Base-by-base conservation (phyloP, 2,888 invertebrate species). In the Drosophila phalerata region DNA sequence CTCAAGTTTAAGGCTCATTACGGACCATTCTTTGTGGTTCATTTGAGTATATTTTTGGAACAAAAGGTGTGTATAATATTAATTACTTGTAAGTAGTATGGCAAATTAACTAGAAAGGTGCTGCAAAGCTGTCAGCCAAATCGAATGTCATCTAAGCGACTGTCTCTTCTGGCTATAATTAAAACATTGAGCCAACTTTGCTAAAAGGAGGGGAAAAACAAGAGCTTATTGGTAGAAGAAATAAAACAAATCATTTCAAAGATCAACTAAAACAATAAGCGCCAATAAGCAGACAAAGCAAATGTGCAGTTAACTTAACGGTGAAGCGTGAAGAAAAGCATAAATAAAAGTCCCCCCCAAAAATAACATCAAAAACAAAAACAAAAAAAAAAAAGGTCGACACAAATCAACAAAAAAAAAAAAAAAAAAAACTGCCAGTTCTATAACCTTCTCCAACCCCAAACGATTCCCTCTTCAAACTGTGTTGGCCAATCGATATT, bases 241-340 rank as follows among this genome's bases (percentile, higher is more conserved):
- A 22, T 22, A 79, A 83, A 75, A 87, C 85, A 70, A 83, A 79
- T 87, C 87, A 82, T 79, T 82, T 75, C 79, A 69, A 42, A 82
- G 77, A 87, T 82, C 73, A 79, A 72, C 77, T 82, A 82, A 87
- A 84, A 84, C 83, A 84, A 84, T 84, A 81, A 88, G 75, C 85
- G 67, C 68, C 84, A 82, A 80, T 79, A 81, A 81, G 84, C 73
- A 68, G 78, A 88, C 88, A 85, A 89, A 87, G 87, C 81, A 65
- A 85, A 86, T 88, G 81, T 89, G 86, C 89, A 89, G 88, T 88
- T 88, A 88, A 57, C 68, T 82, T 89, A 89, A 88, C 89, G 89
- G 88, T 89, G 72, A 73, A 82, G 83, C 88, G 77, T 77, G 74
- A 77, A 86, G 82, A 80, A 85, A 79, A 79, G 65, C 77, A 88